phyloP scores from a whole-genome alignment of 1,140 invertebrate species.

The Ptiloglossa arizonensis region DNA sequence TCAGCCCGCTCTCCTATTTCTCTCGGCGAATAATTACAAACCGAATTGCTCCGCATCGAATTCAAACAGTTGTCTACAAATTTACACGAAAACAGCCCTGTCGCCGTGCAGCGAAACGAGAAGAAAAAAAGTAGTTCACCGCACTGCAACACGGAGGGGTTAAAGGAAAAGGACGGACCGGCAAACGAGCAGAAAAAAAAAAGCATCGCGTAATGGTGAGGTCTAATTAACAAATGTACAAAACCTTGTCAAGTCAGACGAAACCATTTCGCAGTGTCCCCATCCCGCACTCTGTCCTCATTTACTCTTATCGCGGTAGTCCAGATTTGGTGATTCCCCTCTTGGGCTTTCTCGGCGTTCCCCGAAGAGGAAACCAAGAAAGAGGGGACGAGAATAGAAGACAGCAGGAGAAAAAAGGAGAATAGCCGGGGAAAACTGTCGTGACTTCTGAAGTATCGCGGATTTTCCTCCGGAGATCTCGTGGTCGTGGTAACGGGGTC shows the following conservation, averaged over 20 bases:
- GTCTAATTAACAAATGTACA: conserved; percentile 51
- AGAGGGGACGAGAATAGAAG: background rate
- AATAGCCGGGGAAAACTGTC: conserved; percentile 18
- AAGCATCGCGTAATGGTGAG: conserved; percentile 21
- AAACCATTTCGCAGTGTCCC: conserved; percentile 28
- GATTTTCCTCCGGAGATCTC: conserved; percentile 36
- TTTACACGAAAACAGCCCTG: background rate
- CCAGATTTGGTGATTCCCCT: conserved; percentile 35
- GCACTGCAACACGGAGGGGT: conserved; percentile 19
- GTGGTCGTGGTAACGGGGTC: conserved; percentile 38
- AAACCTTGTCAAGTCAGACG: conserved; percentile 43
- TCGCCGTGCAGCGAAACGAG: background rate
- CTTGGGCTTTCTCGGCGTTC: background rate
- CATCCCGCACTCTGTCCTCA: background rate
- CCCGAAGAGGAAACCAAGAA: background rate
- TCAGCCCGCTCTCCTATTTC: background rate
- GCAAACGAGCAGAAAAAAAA: conserved; percentile 37
- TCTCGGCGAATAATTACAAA: background rate
- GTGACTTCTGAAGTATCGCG: conserved; percentile 19
- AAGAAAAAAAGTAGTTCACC: conserved; percentile 26
- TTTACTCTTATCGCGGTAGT: conserved; percentile 25
- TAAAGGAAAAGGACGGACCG: conserved; percentile 19
- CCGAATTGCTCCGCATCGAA: background rate
- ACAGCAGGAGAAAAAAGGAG: background rate
- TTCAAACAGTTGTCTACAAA: background rate